phyloP scores from a whole-genome alignment of 64 coral and sea anemone genomes.

The Astreopora myriophthalma region DNA sequence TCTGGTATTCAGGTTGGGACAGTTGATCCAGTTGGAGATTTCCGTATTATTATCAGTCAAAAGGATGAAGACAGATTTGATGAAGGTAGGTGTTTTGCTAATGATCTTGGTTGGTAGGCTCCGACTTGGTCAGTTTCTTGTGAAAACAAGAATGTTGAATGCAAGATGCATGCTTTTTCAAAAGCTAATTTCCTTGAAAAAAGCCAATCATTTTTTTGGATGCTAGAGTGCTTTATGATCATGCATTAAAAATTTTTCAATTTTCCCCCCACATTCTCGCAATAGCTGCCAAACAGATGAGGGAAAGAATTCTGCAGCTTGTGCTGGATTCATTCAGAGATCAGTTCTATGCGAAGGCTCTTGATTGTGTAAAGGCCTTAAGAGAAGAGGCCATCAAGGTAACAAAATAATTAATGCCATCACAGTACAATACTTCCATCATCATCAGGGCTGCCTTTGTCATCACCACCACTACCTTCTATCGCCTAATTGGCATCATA shows the following conservation, averaged over 20 bases:
- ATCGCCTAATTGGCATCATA: neutral
- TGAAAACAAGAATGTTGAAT: too few species aligned
- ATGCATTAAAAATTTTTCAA: too few species aligned
- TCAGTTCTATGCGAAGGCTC: conserved; percentile 85
- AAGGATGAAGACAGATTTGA: conserved; percentile 90
- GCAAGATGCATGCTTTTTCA: too few species aligned
- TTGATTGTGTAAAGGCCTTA: conserved; percentile 76
- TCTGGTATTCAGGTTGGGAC: conserved; percentile 81
- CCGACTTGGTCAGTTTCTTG: too few species aligned
- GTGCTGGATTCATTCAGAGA: conserved; percentile 91
- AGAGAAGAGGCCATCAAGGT: conserved; percentile 89
- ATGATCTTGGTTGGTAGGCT: too few species aligned
- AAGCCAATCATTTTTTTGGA: too few species aligned
- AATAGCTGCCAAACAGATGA: conserved; percentile 92
- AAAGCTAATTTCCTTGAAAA: too few species aligned
- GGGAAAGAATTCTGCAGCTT: conserved; percentile 78
- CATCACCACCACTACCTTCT: neutral
- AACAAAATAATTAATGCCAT: neutral
- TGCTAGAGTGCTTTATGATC: too few species aligned
- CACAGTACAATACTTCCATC: neutral
- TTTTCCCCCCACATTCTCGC: neutral
- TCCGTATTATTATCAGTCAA: conserved; percentile 67
- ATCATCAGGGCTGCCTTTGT: neutral
- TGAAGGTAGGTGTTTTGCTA: conserved; percentile 94
- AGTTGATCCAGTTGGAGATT: conserved; percentile 90